Evolutionary conservation across 2,113 vertebrate genomes (phyloP).

Genomic region (Willisornis vidua): DNA sequence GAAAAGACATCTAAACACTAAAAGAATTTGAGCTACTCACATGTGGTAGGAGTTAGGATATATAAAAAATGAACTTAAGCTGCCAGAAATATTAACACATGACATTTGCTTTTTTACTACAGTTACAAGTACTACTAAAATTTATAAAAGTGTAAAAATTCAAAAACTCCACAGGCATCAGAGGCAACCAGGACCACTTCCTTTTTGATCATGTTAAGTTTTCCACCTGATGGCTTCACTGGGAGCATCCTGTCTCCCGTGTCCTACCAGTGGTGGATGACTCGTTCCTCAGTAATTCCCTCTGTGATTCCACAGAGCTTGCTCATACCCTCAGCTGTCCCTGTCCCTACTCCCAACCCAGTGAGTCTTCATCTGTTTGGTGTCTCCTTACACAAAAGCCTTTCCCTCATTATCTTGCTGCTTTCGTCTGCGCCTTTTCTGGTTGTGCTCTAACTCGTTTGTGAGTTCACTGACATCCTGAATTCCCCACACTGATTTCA

Average conservation of each 20-base stretch:
- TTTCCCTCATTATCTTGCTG: not conserved
- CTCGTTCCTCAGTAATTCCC: not conserved
- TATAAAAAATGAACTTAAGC: no score
- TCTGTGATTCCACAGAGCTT: not conserved
- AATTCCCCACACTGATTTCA: not conserved
- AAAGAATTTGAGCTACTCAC: no score
- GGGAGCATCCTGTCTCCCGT: not conserved
- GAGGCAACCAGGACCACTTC: not conserved
- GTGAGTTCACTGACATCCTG: not conserved
- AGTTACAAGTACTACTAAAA: no score
- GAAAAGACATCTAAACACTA: no score
- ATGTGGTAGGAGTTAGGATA: no score
- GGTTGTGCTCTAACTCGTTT: not conserved
- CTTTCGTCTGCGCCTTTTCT: not conserved
- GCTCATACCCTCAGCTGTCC: not conserved
- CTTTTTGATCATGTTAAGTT: not conserved
- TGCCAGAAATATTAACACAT: no score
- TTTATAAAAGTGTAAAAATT: no score
- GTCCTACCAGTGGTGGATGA: not conserved
- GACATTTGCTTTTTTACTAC: no score
- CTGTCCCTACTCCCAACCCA: not conserved
- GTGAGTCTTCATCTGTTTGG: rapidly evolving
- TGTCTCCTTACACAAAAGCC: not conserved
- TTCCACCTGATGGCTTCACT: not conserved
- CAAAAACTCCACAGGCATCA: no score